Base-by-base conservation (phyloP, 2,888 invertebrate genomes). In the Drosophila stalkeri region DNA sequence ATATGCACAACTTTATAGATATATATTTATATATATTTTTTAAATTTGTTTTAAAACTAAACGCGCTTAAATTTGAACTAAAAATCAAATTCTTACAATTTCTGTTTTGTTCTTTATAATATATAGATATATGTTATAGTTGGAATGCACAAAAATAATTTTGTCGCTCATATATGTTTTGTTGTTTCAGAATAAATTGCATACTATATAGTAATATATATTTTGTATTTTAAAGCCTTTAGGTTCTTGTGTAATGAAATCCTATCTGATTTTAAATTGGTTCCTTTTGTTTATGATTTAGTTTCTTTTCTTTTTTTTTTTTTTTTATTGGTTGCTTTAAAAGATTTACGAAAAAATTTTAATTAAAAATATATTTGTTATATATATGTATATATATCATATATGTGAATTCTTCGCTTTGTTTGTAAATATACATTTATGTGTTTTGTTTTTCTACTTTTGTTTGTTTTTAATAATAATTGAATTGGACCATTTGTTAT, bases 401-500 rank as follows among this genome's bases (percentile, higher is more conserved):
- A 59, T 66, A 59, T 60, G 51, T 55, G 47, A 70, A 70, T 64
- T 44, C 68, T 67, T 72, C 43, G 18, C 43, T n/a, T 46, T 68
- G 52, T 54, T 62, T 72, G 70, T 83, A 75, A 76, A 75, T 83
- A 83, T 86, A 78, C 65, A 75, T 63, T 72, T 72, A 72, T 72
- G 54, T 33, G 65, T 39, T 39, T n/a, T n/a, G 7, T n/a, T 6
- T 41, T 60, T 75, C 54, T 39, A 35, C 51, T 69, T 49, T 33
- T 49, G 49, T 49, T 55, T 27, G 12, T 41, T 27, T 75, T 72
- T 80, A 63, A 77, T 77, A 76, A 73, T 81, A 87, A 87, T 89
- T 89, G 86, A 89, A 85, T 89, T 89, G 88, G 88, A 89, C 89
- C 89, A 85, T 89, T 87, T 79, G 89, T 88, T 89, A 75, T 80